Conservation (phyloP, 2,113 vertebrate genomes). For the Pelodiscus sinensis region DNA sequence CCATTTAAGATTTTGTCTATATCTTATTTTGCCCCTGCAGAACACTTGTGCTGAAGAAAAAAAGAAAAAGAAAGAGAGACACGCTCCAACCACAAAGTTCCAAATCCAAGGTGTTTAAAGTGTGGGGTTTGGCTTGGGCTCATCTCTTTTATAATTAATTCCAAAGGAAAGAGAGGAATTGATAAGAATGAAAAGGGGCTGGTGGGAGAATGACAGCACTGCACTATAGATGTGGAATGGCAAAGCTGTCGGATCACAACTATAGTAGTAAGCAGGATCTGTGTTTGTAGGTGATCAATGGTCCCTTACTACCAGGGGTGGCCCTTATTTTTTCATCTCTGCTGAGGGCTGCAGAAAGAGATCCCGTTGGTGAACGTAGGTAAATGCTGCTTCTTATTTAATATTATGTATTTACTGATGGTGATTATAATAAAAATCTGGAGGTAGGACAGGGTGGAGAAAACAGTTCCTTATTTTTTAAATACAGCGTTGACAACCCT, state of each 20-base stretch:
- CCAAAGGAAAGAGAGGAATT: background rate
- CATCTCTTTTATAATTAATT: background rate
- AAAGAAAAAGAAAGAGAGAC: background rate
- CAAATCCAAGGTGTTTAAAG: background rate
- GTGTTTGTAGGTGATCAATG: background rate
- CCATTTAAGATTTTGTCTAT: too few species aligned
- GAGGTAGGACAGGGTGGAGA: background rate
- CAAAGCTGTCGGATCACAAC: background rate
- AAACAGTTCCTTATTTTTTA: background rate
- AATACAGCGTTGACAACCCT: background rate
- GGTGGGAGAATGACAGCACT: background rate
- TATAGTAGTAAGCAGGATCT: background rate
- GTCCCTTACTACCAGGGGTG: background rate
- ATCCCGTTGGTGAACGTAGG: background rate
- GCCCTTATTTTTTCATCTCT: background rate
- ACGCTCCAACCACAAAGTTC: background rate
- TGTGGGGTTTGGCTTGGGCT: background rate
- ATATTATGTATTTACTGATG: background rate
- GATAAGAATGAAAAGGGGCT: background rate
- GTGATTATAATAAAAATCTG: background rate
- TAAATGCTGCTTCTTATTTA: background rate
- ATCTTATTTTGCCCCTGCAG: background rate
- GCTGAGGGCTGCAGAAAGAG: background rate
- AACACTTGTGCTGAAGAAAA: rapidly evolving
- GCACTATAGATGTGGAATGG: background rate